Percentiles rank a stretch among this genome's conserved stretches.
These are phyloP conservation scores for Cyrtorhinus lividipennis DNA, from an alignment of 1,140 invertebrate genomes.

Conservation along the genomic window DNA sequence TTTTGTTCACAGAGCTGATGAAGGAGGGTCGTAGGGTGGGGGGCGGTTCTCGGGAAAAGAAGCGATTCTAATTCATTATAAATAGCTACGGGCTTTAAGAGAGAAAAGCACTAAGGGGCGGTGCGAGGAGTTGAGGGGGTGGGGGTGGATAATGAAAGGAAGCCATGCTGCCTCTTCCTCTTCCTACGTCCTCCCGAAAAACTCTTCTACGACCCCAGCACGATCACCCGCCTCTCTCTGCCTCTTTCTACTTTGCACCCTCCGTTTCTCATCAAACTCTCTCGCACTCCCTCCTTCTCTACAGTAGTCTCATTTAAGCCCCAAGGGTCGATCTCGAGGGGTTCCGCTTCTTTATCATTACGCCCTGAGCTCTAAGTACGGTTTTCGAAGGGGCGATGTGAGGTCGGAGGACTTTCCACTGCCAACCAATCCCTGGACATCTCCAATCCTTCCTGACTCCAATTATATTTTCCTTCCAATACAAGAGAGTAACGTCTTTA, in stretches of 20 bases:
- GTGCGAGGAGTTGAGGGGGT: no score
- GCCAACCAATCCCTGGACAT: no score
- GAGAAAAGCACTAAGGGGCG: not conserved
- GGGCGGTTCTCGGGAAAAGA: not conserved
- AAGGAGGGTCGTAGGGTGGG: not conserved
- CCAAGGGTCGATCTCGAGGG: not conserved
- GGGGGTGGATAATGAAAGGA: not conserved
- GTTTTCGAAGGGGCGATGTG: no score
- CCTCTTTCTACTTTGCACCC: not conserved
- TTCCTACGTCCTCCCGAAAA: not conserved
- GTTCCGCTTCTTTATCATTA: not conserved
- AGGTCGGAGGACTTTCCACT: no score
- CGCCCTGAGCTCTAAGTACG: not conserved
- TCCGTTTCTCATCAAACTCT: not conserved
- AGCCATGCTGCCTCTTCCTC: not conserved
- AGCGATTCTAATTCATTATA: not conserved
- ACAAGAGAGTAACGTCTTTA: no score
- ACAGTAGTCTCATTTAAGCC: not conserved
- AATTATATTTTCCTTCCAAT: no score
- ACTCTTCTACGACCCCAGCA: not conserved
- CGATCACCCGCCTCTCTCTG: not conserved
- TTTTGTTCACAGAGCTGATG: not conserved
- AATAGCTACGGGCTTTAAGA: not conserved
- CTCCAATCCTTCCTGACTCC: no score
- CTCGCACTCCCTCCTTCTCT: not conserved